A percentile compares a stretch with the other conserved stretches of the same genome.
These are phyloP conservation scores for Agonopterix alstromeriana DNA, from an alignment of 2,888 invertebrate genomes.

Conservation along the genomic window DNA sequence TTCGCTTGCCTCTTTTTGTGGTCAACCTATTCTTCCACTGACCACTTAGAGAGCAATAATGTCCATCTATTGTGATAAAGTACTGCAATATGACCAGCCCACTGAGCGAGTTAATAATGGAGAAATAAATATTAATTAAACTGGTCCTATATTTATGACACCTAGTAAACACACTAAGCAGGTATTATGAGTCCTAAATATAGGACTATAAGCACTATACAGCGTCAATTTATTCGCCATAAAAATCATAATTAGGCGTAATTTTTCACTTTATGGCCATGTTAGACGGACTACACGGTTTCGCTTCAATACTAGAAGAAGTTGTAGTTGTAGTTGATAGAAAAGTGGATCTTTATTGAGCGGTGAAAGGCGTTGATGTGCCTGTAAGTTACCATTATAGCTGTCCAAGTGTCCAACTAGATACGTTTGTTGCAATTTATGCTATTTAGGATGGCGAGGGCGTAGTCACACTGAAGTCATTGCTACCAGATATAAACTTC, in stretches of 20 bases:
- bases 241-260: constrained; percentile 49
- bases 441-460: constrained; percentile 16
- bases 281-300: constrained; percentile 24
- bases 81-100: too few species aligned
- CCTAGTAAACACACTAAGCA: constrained; percentile 4
- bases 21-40: too few species aligned
- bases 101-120: too few species aligned
- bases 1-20: too few species aligned
- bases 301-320: constrained; percentile 30
- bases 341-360: constrained; percentile 62
- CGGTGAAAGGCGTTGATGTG: constrained; percentile 52
- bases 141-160: constrained; percentile 11
- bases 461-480: constrained; percentile 7
- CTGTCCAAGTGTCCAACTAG: constrained; percentile 26
- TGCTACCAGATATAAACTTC: too few species aligned
- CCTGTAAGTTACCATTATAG: constrained; percentile 30
- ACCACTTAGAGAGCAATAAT: too few species aligned
- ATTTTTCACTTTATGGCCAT: constrained; percentile 40
- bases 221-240: constrained; percentile 44
- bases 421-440: constrained; percentile 4
- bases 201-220: constrained; percentile 12
- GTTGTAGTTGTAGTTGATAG: constrained; percentile 37
- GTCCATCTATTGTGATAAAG: too few species aligned
- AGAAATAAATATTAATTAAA: too few species aligned
- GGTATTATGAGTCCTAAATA: constrained; percentile 10